phyloP scores from a whole-genome alignment of 1,140 invertebrate genomes.

The Ctenoplectra terminalis region DNA sequence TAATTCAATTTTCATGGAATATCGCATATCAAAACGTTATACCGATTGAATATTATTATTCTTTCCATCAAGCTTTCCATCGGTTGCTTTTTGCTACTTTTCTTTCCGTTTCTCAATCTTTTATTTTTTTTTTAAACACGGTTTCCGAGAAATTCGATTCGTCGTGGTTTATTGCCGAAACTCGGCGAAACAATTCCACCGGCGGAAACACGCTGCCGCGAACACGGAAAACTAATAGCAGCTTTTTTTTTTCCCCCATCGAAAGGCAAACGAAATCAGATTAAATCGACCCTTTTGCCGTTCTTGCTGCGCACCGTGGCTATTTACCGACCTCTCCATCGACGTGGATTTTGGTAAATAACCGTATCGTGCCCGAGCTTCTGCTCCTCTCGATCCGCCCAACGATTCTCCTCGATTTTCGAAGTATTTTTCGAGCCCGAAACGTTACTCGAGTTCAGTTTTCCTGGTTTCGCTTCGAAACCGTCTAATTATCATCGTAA shows the following conservation, averaged over 20 bases:
- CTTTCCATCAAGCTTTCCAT: background rate
- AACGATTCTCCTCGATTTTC: conserved; percentile 12
- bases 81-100: background rate
- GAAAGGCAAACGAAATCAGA: conserved; percentile 47
- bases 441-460: background rate
- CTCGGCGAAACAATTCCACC: conserved; percentile 16
- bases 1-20: too few species aligned
- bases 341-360: conserved; percentile 51
- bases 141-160: background rate
- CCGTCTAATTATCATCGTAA: background rate
- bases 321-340: conserved; percentile 53
- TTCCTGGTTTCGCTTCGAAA: background rate
- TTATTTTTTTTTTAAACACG: background rate
- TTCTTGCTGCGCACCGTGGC: conserved; percentile 15
- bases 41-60: too few species aligned
- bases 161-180: background rate
- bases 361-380: conserved; percentile 22
- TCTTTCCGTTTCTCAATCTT: background rate
- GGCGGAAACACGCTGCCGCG: background rate
- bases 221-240: conserved; percentile 46
- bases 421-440: conserved; percentile 13
- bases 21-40: too few species aligned
- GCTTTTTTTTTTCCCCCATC: conserved; percentile 41
- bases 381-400: background rate
- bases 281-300: conserved; percentile 48